These are phyloP conservation scores for Tapirus terrestris DNA, from an alignment of 2,113 vertebrate genomes.

Conservation along the genomic window DNA sequence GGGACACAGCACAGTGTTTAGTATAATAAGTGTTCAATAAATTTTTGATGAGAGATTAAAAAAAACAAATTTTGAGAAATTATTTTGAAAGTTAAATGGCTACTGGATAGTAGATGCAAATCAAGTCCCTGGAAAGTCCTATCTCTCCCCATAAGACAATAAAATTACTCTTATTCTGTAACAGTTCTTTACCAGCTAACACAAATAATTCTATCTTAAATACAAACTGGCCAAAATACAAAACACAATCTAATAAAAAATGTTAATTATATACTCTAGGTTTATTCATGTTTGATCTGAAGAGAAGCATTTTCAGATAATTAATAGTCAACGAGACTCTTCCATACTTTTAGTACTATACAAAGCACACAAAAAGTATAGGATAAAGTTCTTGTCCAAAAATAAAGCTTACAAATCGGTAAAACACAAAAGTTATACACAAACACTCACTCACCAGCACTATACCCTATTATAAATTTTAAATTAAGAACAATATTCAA, in stretches of 20 bases:
- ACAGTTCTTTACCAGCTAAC: neutral
- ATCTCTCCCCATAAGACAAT: neutral
- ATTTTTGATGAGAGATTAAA: neutral
- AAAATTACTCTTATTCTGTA: neutral
- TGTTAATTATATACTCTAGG: neutral
- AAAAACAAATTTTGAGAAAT: slow-evolving; percentile 6
- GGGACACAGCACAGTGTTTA: neutral
- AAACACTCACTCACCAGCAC: neutral
- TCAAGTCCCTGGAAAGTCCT: neutral
- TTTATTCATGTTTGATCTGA: neutral
- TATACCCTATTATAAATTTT: neutral
- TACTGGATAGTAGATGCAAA: neutral
- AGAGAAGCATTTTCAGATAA: slow-evolving; percentile 9
- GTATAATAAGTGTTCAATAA: neutral
- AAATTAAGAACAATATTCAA: neutral
- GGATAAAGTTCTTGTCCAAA: neutral
- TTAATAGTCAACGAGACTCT: neutral
- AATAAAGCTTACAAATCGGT: neutral
- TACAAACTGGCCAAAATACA: neutral
- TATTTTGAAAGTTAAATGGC: neutral
- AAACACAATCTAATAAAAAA: slow-evolving; percentile 1
- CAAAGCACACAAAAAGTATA: neutral
- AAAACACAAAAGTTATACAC: neutral
- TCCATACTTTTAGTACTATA: neutral
- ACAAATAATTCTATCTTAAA: neutral